Conservation (phyloP, 2,113 vertebrate genomes). For the Syrrhaptes paradoxus region DNA sequence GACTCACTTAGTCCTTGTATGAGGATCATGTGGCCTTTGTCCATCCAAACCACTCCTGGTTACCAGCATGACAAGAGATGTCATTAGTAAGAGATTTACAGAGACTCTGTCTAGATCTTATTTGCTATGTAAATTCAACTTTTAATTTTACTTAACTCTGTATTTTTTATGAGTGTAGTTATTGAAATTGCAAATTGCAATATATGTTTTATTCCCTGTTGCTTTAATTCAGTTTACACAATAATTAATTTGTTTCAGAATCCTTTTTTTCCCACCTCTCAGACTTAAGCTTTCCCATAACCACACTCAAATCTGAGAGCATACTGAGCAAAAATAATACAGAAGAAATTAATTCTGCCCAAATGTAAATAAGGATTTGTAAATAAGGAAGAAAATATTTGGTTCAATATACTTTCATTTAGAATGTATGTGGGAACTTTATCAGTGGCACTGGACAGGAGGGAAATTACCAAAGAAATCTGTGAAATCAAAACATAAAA, state of each 20-base stretch:
- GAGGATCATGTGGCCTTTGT: background rate
- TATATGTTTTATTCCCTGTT: background rate
- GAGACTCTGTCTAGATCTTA: background rate
- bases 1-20: background rate
- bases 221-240: background rate
- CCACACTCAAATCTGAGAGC: background rate
- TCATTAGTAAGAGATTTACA: background rate
- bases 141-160: background rate
- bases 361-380: background rate
- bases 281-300: background rate
- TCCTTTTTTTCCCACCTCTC: background rate
- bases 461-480: background rate
- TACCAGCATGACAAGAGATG: background rate
- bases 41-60: background rate
- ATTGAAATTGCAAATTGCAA: background rate
- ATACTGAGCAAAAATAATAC: background rate
- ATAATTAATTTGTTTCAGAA: background rate
- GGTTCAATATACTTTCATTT: background rate
- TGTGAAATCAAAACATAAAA: background rate
- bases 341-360: background rate
- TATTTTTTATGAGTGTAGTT: background rate
- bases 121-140: background rate
- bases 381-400: background rate
- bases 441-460: background rate
- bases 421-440: background rate